Evolutionary conservation across 2,113 vertebrate species (phyloP).

Genomic region (Galemys pyrenaicus): DNA sequence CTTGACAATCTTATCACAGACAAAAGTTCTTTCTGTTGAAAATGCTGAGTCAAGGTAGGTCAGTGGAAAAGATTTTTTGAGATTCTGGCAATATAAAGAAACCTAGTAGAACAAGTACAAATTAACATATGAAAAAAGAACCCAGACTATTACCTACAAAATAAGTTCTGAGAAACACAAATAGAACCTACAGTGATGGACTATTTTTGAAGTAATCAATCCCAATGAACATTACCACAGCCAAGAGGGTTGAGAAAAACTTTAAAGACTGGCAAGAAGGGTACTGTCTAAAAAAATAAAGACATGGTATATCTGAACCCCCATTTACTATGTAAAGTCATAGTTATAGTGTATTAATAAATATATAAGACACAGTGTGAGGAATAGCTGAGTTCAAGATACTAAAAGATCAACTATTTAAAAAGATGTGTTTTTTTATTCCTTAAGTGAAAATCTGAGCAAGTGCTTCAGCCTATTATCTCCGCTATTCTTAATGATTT

Average conservation of each 20-base stretch:
- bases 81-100: conserved; percentile 36
- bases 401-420: neutral
- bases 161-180: neutral
- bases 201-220: neutral
- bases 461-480: neutral
- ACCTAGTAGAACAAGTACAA: neutral
- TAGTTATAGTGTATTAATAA: neutral
- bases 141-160: neutral
- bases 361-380: neutral
- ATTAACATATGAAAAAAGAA: neutral
- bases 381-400: neutral
- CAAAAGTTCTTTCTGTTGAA: conserved; percentile 25
- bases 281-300: neutral
- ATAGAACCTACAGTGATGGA: neutral
- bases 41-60: neutral
- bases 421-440: neutral
- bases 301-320: neutral
- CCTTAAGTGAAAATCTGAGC: neutral
- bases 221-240: neutral
- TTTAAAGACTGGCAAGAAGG: neutral
- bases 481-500: neutral
- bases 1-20: neutral
- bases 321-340: neutral
- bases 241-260: neutral
- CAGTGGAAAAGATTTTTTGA: neutral